Base-by-base conservation (phyloP, 2,888 invertebrate species). In the Amphipoea lucens region DNA sequence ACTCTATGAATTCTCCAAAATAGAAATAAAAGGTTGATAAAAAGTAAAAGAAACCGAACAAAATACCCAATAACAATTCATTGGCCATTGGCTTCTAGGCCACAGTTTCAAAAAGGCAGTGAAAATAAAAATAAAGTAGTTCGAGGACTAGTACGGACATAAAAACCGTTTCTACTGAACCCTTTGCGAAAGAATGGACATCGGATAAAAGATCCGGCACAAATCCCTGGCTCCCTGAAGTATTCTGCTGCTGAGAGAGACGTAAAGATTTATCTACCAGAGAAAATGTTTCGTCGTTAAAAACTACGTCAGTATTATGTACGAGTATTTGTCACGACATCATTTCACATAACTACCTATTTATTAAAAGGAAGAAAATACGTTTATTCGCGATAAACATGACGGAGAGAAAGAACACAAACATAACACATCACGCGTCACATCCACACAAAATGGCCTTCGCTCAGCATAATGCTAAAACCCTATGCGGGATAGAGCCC, bases 101-200 rank as follows among this genome's bases (percentile, higher is more conserved):
- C 74, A 60, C 74, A 73, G 57, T 68, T 69, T 69, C 29, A 73
- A 63, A 81, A 85, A n/a, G 67, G 60, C 62, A 71, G 69, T 78
- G 70, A 72, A 76, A 81, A 89, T 78, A 80, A 87, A 87, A 75
- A 82, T 63, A 80, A 81, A 79, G 60, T 77, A 75, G 69, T 69
- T 65, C 42, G 68, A 71, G 57, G 78, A 89, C 82, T 79, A 77
- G 72, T 42, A 66, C 42, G 62, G 57, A 79, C 79, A 85, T 89
- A 89, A 82, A 87, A 85, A 82, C 68, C 62, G 73, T 82, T 85
- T 40, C 45, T 68, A 40, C 63, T 70, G 79, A 89, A 85, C 77
- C 85, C 76, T 87, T 80, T 81, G 78, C 83, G 82, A 87, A 88
- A 83, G 85, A 91, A 88, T 89, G 90, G 87, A 83, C 86, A 90